Percentiles rank a stretch among this genome's conserved stretches.
Evolutionary conservation across 2,797 vertebrate species (phyloP).

Genomic region (Chaetodon trifasciatus): DNA sequence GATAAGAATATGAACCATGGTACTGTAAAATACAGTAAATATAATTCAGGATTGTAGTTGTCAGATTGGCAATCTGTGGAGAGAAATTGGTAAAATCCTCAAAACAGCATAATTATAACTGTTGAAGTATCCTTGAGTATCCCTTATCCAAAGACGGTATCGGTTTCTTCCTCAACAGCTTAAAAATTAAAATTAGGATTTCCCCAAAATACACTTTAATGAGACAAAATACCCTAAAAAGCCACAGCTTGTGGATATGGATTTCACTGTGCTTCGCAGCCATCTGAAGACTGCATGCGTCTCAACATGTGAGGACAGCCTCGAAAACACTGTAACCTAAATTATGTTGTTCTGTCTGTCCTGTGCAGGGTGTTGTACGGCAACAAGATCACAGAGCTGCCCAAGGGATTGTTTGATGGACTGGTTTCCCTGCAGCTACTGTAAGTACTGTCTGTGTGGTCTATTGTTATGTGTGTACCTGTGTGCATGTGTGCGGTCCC

Average conservation of each 20-base stretch:
- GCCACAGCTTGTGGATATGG: neutral
- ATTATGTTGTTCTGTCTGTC: slow-evolving; percentile 65
- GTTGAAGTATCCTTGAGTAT: neutral
- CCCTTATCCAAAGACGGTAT: neutral
- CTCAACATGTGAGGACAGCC: neutral
- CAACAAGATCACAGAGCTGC: slow-evolving; percentile 98
- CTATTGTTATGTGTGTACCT: slow-evolving; percentile 31
- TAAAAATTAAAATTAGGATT: neutral
- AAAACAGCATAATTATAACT: neutral
- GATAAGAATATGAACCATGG: neutral
- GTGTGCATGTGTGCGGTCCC: slow-evolving; percentile 26
- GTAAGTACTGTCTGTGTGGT: slow-evolving; percentile 87
- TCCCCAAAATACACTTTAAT: neutral
- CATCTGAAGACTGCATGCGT: neutral
- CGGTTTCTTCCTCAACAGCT: neutral
- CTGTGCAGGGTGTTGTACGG: slow-evolving; percentile 95
- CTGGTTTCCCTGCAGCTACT: slow-evolving; percentile 96
- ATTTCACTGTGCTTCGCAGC: neutral
- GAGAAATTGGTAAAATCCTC: neutral
- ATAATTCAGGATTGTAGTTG: neutral
- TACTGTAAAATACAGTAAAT: neutral
- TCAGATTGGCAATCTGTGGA: neutral
- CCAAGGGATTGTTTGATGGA: slow-evolving; percentile 97
- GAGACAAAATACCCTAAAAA: neutral
- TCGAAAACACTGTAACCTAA: slow-evolving; percentile 25